These are phyloP conservation scores for Halichondria panicea DNA, from an alignment of 37 sponge, comb jelly and placozoan species.

Conservation along the genomic window DNA sequence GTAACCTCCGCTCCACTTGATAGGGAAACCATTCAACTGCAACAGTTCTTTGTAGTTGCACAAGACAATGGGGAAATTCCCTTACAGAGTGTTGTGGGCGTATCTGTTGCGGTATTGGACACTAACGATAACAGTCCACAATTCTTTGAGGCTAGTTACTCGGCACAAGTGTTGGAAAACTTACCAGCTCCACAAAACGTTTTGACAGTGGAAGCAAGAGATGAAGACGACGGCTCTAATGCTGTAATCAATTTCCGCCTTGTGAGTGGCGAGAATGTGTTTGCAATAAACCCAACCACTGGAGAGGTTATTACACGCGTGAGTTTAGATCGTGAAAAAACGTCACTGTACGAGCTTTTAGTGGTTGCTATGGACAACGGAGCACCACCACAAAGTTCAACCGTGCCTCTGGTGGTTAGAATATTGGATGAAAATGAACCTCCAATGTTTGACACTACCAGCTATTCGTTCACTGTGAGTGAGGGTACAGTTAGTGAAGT, in stretches of 20 bases:
- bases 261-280: not conserved
- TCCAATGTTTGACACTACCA: conserved; percentile 34
- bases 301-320: conserved; percentile 26
- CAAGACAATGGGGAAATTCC: conserved; percentile 39
- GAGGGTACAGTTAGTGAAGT: conserved; percentile 32
- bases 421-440: conserved; percentile 60
- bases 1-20: conserved; percentile 16
- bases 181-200: conserved; percentile 15
- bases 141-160: conserved; percentile 31
- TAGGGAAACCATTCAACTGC: conserved; percentile 11
- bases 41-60: conserved; percentile 35
- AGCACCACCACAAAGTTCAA: conserved; percentile 23
- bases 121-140: conserved; percentile 61
- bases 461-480: conserved; percentile 15
- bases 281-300: not conserved
- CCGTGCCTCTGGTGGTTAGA: conserved; percentile 20
- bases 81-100: conserved; percentile 4
- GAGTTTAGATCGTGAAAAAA: conserved; percentile 7
- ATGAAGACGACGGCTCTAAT: conserved; percentile 44
- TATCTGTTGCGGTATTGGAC: conserved; percentile 46
- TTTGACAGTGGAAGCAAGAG: conserved; percentile 45
- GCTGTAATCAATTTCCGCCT: conserved; percentile 12
- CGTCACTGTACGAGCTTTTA: conserved; percentile 5
- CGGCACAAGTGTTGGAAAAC: conserved; percentile 36
- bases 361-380: conserved; percentile 48